These are phyloP conservation scores for Siniperca undulata DNA, from an alignment of 2,797 vertebrate genomes.

Conservation along the genomic window DNA sequence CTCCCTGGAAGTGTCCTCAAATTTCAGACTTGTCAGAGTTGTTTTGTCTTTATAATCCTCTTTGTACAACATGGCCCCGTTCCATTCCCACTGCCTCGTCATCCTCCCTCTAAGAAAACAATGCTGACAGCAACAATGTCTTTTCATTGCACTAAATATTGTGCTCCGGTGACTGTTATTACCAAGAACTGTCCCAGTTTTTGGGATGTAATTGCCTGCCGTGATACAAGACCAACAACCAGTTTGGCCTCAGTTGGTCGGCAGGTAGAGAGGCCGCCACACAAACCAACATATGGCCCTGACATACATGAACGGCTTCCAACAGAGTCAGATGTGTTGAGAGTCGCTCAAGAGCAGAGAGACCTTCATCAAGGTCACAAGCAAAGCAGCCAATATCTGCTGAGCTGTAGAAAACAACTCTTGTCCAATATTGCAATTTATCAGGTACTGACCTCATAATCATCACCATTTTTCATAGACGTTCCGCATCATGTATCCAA, in stretches of 20 bases:
- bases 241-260: slow-evolving; percentile 34
- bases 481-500: slow-evolving; percentile 62
- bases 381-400: slow-evolving; percentile 63
- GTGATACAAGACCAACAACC: slow-evolving; percentile 40
- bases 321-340: slow-evolving; percentile 70
- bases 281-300: slow-evolving; percentile 68
- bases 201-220: slow-evolving; percentile 50
- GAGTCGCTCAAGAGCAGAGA: slow-evolving; percentile 56
- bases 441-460: slow-evolving; percentile 70
- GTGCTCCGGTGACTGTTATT: slow-evolving; percentile 58
- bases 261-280: slow-evolving; percentile 59
- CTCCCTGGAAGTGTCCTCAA: slow-evolving; percentile 79
- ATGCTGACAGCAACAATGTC: slow-evolving; percentile 64
- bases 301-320: slow-evolving; percentile 76
- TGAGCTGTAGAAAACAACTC: slow-evolving; percentile 63
- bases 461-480: slow-evolving; percentile 68
- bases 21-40: slow-evolving; percentile 81
- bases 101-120: slow-evolving; percentile 66
- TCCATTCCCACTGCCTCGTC: slow-evolving; percentile 67
- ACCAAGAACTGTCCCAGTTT: slow-evolving; percentile 58
- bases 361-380: slow-evolving; percentile 76
- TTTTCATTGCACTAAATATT: slow-evolving; percentile 66
- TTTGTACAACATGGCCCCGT: slow-evolving; percentile 67
- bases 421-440: slow-evolving; percentile 59
- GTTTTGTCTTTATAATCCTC: slow-evolving; percentile 82